These are phyloP conservation scores for Drosophila maculinotata DNA, from an alignment of 2,888 invertebrate genomes.

Conservation along the genomic window DNA sequence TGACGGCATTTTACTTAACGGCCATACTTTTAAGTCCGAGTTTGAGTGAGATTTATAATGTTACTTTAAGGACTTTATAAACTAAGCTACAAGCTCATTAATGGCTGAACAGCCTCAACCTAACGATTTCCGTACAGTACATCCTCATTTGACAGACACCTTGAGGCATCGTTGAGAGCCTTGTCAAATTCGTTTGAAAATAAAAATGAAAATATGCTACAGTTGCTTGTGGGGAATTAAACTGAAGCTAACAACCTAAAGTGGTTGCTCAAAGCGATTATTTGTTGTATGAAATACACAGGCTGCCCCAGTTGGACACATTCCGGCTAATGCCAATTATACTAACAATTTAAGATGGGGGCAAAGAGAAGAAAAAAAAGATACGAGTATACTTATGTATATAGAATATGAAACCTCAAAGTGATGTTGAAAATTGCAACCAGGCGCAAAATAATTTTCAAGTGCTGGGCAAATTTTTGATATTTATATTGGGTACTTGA, in stretches of 20 bases:
- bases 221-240: conserved; percentile 38
- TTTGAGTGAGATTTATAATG: no score
- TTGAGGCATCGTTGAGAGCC: conserved; percentile 8
- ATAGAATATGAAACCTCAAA: conserved; percentile 13
- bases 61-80: no score
- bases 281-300: neutral
- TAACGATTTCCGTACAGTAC: conserved; percentile 5
- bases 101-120: no score
- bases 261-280: conserved; percentile 29
- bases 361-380: neutral
- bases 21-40: no score
- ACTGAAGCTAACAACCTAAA: conserved; percentile 59
- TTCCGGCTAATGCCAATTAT: conserved; percentile 63
- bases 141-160: conserved; percentile 4
- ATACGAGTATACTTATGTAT: neutral
- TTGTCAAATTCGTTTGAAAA: conserved; percentile 12
- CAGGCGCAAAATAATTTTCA: conserved; percentile 11
- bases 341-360: conserved; percentile 29
- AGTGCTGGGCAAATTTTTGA: conserved; percentile 5
- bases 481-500: conserved; percentile 9
- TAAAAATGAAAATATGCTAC: conserved; percentile 16
- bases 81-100: no score
- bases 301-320: conserved; percentile 13
- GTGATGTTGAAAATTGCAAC: conserved; percentile 1
- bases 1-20: no score